A percentile compares a stretch with the other conserved stretches of the same genome.
phyloP scores from a whole-genome alignment of 2,888 invertebrate species.

The Chaetogeoica ovagalla region DNA sequence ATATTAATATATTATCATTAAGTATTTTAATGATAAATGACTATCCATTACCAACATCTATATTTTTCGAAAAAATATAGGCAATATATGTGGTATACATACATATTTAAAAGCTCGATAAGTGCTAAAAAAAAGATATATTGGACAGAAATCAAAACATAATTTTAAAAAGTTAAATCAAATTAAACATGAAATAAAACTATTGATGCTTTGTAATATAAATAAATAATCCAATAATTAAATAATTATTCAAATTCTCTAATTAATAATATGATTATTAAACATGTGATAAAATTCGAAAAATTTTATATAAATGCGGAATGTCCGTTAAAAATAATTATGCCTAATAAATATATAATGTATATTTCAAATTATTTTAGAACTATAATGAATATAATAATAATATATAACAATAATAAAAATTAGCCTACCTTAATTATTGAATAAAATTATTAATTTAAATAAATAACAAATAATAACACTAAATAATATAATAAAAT shows the following conservation, averaged over 20 bases:
- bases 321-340: conserved; percentile 50
- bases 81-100: conserved; percentile 13
- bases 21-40: conserved; percentile 14
- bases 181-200: conserved; percentile 16
- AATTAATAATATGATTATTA: conserved; percentile 32
- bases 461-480: conserved; percentile 48
- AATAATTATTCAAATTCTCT: conserved; percentile 11
- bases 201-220: background rate
- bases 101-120: conserved; percentile 37
- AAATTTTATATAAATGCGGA: conserved; percentile 48
- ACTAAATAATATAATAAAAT: conserved; percentile 30
- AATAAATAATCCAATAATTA: conserved; percentile 14
- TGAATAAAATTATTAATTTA: conserved; percentile 34
- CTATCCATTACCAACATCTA: conserved; percentile 9
- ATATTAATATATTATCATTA: conserved; percentile 4
- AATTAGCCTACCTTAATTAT: conserved; percentile 15
- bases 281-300: conserved; percentile 37
- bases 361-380: conserved; percentile 21
- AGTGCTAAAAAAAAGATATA: conserved; percentile 23
- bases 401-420: conserved; percentile 18
- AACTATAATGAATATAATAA: conserved; percentile 42
- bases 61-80: conserved; percentile 19
- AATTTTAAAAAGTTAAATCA: conserved; percentile 1
- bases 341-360: conserved; percentile 31
- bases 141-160: background rate